These are phyloP conservation scores for Paralvinella palmiformis DNA, from an alignment of 1,140 invertebrate genomes.

Conservation along the genomic window DNA sequence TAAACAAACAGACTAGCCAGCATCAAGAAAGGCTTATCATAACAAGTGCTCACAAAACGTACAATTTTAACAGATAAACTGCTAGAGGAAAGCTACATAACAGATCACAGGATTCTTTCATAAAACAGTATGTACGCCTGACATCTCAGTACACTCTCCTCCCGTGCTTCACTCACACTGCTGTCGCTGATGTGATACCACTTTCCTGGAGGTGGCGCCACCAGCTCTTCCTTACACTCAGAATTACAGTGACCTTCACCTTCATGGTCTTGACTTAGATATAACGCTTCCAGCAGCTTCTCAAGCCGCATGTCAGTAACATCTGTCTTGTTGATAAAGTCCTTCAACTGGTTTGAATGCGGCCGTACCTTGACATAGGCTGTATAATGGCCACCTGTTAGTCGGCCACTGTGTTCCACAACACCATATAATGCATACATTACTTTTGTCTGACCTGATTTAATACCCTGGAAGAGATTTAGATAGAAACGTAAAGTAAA, in stretches of 20 bases:
- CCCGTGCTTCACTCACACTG: slow-evolving; percentile 67
- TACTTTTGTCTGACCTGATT: slow-evolving; percentile 53
- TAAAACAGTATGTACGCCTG: slow-evolving; percentile 98
- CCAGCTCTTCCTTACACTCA: slow-evolving; percentile 22
- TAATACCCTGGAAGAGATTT: slow-evolving; percentile 33
- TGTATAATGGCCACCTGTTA: slow-evolving; percentile 92
- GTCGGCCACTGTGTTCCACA: slow-evolving; percentile 85
- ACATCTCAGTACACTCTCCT: slow-evolving; percentile 71
- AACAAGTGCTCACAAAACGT: too few relatives aligned
- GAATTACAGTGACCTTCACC: slow-evolving; percentile 14
- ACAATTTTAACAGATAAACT: too few relatives aligned
- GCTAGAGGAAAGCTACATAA: too few relatives aligned
- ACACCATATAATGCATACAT: slow-evolving; percentile 89
- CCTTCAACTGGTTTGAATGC: slow-evolving; percentile 31
- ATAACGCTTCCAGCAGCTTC: slow-evolving; percentile 25
- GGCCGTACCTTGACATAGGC: slow-evolving; percentile 66
- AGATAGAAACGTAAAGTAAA: too few relatives aligned
- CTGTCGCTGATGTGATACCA: slow-evolving; percentile 94
- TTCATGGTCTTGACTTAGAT: slow-evolving; percentile 20
- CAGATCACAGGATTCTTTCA: slow-evolving; percentile 56
- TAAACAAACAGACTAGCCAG: too few relatives aligned
- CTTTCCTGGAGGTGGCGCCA: slow-evolving; percentile 57
- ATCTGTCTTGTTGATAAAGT: slow-evolving; percentile 38
- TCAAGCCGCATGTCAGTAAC: slow-evolving; percentile 31
- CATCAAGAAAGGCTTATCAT: too few relatives aligned